These are phyloP conservation scores for Diplolepis rosae DNA, from an alignment of 2,888 invertebrate genomes.

Conservation along the genomic window DNA sequence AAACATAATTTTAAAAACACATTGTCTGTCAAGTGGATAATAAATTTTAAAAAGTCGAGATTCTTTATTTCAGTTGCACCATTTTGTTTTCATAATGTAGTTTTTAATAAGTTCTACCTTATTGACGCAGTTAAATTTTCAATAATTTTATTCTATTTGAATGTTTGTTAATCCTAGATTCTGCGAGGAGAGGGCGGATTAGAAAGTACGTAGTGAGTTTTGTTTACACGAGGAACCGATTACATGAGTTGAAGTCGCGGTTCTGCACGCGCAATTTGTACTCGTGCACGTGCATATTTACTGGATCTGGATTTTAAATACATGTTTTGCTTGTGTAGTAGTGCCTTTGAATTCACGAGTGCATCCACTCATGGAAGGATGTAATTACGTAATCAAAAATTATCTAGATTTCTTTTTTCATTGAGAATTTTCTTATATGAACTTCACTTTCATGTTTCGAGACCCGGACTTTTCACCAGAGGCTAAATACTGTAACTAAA, in stretches of 20 bases:
- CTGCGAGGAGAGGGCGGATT: constrained; percentile 32
- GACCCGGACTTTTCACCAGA: neutral
- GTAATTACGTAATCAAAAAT: constrained; percentile 48
- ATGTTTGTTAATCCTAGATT: neutral
- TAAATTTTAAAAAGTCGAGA: no score
- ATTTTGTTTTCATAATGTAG: no score
- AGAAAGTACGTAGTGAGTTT: constrained; percentile 48
- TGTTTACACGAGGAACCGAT: constrained; percentile 24
- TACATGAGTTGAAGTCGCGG: neutral
- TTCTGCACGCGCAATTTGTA: constrained; percentile 7
- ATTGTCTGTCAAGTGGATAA: no score
- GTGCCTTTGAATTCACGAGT: constrained; percentile 47
- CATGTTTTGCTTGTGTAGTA: constrained; percentile 31
- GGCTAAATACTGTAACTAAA: neutral
- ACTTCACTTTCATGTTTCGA: constrained; percentile 1
- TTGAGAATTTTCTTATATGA: constrained; percentile 3
- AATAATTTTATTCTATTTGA: neutral
- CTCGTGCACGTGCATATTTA: neutral
- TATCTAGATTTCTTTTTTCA: constrained; percentile 37
- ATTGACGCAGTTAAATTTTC: neutral
- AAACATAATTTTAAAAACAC: no score
- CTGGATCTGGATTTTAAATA: constrained; percentile 1
- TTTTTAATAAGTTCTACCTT: neutral
- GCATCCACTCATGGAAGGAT: constrained; percentile 60
- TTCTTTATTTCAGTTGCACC: no score